Conservation (phyloP, 2,113 vertebrate species). For the Philantomba maxwellii region DNA sequence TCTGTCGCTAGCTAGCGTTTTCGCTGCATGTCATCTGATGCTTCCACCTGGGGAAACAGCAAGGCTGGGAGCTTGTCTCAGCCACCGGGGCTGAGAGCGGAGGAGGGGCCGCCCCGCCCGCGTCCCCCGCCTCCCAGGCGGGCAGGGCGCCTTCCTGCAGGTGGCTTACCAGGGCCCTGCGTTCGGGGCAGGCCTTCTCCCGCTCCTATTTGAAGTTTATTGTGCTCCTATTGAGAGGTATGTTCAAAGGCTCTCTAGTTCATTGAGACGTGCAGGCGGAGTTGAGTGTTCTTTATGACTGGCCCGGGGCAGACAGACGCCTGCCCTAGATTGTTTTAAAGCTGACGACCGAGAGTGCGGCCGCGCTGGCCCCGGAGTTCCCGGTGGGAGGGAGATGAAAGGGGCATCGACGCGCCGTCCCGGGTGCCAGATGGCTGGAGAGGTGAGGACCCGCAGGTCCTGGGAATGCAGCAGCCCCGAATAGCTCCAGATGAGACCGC, state of each 20-base stretch:
- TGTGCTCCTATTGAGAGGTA: background rate
- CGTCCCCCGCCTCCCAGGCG: background rate
- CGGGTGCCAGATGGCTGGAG: background rate
- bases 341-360: background rate
- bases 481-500: background rate
- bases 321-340: conserved; percentile 1
- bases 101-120: background rate
- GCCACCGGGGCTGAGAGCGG: background rate
- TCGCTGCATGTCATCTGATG: background rate
- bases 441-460: background rate
- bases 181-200: background rate
- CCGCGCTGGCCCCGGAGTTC: background rate
- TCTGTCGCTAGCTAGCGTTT: background rate
- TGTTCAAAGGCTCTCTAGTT: conserved; percentile 28
- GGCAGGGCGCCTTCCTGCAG: background rate
- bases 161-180: background rate
- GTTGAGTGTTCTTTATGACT: background rate
- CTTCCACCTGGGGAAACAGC: background rate
- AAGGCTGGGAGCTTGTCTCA: background rate
- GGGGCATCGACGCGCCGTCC: background rate
- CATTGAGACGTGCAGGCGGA: background rate
- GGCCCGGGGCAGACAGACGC: background rate
- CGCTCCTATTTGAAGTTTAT: background rate
- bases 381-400: conserved; percentile 22
- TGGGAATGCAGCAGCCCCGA: background rate